These are phyloP conservation scores for Ditylenchus weischeri DNA, from an alignment of 2,888 invertebrate species.

Conservation along the genomic window DNA sequence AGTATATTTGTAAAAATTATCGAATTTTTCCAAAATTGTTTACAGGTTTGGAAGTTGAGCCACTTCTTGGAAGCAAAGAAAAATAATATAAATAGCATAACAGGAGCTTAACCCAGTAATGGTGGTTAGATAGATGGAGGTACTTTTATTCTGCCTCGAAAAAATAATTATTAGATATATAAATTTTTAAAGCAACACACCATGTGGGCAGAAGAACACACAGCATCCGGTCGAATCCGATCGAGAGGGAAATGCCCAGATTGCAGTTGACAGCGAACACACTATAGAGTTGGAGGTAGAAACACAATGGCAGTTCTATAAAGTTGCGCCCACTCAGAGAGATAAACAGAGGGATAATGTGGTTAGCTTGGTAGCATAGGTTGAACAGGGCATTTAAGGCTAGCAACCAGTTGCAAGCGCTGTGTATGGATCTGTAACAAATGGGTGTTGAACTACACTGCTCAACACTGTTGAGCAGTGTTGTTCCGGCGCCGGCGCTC, in stretches of 20 bases:
- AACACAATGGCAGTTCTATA: constrained; percentile 12
- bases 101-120: background rate
- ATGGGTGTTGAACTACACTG: too few species aligned
- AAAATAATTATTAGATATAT: background rate
- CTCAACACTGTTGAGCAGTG: too few species aligned
- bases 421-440: background rate
- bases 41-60: background rate
- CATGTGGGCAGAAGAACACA: background rate
- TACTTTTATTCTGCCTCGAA: background rate
- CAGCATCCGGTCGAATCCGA: background rate
- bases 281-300: constrained; percentile 1
- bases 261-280: background rate
- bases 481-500: too few species aligned
- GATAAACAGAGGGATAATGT: background rate
- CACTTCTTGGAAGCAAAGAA: constrained; percentile 1
- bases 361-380: background rate
- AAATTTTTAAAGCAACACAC: background rate
- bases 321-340: background rate
- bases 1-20: too few species aligned
- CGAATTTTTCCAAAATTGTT: background rate
- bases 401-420: constrained; percentile 7
- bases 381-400: constrained; percentile 9
- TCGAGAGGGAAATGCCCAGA: background rate
- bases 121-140: background rate
- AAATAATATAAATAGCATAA: constrained; percentile 2